Evolutionary conservation across 1,140 invertebrate genomes (phyloP), one percentile per base, ranked within the genome.

Genomic region (Platyscapa corneri): DNA sequence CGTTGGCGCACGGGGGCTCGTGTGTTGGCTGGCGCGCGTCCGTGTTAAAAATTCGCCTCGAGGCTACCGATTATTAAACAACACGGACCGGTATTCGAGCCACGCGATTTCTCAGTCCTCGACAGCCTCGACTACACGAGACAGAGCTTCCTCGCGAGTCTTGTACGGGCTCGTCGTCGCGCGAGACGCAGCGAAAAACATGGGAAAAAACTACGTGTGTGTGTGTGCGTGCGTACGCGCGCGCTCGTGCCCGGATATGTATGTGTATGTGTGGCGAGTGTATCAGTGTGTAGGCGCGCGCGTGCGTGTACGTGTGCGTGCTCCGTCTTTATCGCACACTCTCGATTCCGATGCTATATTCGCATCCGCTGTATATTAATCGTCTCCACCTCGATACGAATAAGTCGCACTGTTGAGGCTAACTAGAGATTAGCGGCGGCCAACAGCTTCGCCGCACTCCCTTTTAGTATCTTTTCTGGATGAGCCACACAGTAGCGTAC

Each of bases 151-250:
- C 80, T 72, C 67, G 65, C 79, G 65, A 81, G 79, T 70, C 18
- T 49, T 67, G 65, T 81, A 70, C 65, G 39, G 64, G 65, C 79
- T 82, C 67, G 80, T 74, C 80, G 80, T 82, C 80, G 80, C 65
- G 80, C 80, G 32, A 75, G 82, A 64, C 82, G 82, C 70, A 76
- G 82, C 72, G 53, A 60, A 83, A 83, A 83, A 83, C 72, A 76
- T 83, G 82, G 82, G 72, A 76, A 76, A 83, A 83, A 82, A 83
- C 67, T 56, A 46, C 34, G 37, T 37, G 37, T 6, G 78, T 10
- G 78, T 34, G 39, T 32, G 27, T 27, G 46, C 20, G 75, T 32
- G 75, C 32, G 76, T 30, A 23, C 49, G 30, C 1, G 5, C 30
- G 49, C 49, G 49, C 10, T 1, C 56, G 53, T 39, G 67, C 18